A percentile compares a stretch with the other conserved stretches of the same genome.
Conservation (phyloP, 2,797 vertebrate species). For the Esox masquinongy region DNA sequence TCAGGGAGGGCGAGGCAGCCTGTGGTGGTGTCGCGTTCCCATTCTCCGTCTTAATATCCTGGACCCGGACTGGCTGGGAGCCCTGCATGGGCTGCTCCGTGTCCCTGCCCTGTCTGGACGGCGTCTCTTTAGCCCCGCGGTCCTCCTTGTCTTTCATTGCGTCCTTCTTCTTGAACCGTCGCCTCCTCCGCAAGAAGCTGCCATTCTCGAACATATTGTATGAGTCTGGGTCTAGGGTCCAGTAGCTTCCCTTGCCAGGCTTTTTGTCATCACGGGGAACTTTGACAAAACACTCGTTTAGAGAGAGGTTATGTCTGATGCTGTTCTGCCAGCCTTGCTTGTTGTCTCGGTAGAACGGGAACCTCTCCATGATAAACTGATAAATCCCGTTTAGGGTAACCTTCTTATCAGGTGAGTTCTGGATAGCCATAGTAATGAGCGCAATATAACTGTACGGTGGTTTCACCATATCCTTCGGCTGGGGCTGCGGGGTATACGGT, state of each 20-base stretch:
- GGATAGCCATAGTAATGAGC: conserved; percentile 95
- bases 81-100: conserved; percentile 72
- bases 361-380: conserved; percentile 96
- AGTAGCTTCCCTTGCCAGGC: conserved; percentile 93
- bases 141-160: conserved; percentile 92
- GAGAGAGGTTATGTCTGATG: conserved; percentile 90
- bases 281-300: conserved; percentile 93
- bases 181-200: conserved; percentile 87
- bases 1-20: conserved; percentile 83
- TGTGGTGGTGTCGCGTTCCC: conserved; percentile 88
- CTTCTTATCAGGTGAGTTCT: conserved; percentile 93
- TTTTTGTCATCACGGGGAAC: conserved; percentile 94
- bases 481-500: conserved; percentile 87
- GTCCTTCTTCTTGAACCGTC: conserved; percentile 97
- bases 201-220: conserved; percentile 98
- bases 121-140: conserved; percentile 82
- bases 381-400: conserved; percentile 97
- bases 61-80: conserved; percentile 84
- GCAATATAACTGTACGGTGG: conserved; percentile 93
- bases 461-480: conserved; percentile 97
- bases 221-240: conserved; percentile 93
- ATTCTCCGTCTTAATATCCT: conserved; percentile 97
- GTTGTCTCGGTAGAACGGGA: conserved; percentile 93
- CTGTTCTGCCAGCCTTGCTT: conserved; percentile 94
- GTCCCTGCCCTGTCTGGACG: conserved; percentile 72